Evolutionary conservation across 2,888 invertebrate genomes (phyloP).

Genomic region (Platycheirus rosarum): DNA sequence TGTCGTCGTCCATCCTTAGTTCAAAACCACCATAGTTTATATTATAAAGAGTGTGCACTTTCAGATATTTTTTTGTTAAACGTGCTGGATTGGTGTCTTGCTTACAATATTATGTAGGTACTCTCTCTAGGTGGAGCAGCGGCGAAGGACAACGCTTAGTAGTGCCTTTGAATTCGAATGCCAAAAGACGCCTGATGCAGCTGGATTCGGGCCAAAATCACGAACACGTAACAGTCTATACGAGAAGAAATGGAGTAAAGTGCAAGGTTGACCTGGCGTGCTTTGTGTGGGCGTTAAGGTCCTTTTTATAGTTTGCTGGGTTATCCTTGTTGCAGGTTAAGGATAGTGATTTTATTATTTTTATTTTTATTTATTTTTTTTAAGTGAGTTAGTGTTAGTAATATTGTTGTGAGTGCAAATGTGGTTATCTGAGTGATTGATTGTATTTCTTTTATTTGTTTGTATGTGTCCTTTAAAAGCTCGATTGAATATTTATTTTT

Average conservation of each 20-base stretch:
- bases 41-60: conserved; percentile 52
- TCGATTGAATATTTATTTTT: conserved; percentile 42
- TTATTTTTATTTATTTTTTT: conserved; percentile 14
- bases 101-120: neutral
- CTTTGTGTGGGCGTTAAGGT: conserved; percentile 43
- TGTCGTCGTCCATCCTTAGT: conserved; percentile 61
- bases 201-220: conserved; percentile 64
- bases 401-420: conserved; percentile 34
- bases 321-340: conserved; percentile 67
- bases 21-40: conserved; percentile 62
- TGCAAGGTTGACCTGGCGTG: conserved; percentile 63
- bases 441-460: conserved; percentile 44
- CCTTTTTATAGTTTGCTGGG: conserved; percentile 36
- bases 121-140: conserved; percentile 5
- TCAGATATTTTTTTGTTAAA: conserved; percentile 27
- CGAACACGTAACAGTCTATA: conserved; percentile 36
- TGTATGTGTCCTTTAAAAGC: conserved; percentile 68
- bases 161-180: conserved; percentile 48
- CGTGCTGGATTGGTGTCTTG: conserved; percentile 30
- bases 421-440: conserved; percentile 66
- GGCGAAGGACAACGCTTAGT: conserved; percentile 33
- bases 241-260: conserved; percentile 50
- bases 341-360: conserved; percentile 41
- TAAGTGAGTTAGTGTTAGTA: conserved; percentile 3
- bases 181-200: conserved; percentile 46